phyloP scores from a whole-genome alignment of 2,888 invertebrate species.

The Drosophila siamana region DNA sequence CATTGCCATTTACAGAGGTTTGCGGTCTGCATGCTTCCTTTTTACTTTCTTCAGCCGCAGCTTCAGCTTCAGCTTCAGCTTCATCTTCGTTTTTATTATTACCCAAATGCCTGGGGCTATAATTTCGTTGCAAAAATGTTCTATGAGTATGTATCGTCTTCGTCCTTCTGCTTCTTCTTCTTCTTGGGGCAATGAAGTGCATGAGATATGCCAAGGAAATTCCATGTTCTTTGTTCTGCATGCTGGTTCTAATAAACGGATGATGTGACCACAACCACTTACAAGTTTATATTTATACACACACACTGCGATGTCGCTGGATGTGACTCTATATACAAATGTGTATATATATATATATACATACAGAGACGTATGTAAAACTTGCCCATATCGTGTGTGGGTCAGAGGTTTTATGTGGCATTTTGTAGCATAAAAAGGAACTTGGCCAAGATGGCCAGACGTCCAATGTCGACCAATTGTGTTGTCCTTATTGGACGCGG shows the following conservation, averaged over 20 bases:
- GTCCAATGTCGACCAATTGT: conserved; percentile 4
- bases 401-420: conserved; percentile 56
- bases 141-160: conserved; percentile 59
- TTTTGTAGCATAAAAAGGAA: conserved; percentile 37
- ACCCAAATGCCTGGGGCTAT: conserved; percentile 68
- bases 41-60: conserved; percentile 34
- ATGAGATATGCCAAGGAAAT: conserved; percentile 73
- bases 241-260: conserved; percentile 60
- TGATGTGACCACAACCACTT: conserved; percentile 52
- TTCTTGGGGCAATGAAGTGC: conserved; percentile 74
- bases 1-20: conserved; percentile 17
- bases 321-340: conserved; percentile 3
- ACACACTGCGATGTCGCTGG: neutral
- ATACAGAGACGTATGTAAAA: conserved; percentile 35
- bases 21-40: conserved; percentile 23
- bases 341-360: neutral
- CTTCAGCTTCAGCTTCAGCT: neutral
- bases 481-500: conserved; percentile 1
- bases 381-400: conserved; percentile 51
- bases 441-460: conserved; percentile 45
- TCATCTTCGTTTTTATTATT: conserved; percentile 59
- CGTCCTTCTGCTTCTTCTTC: conserved; percentile 34
- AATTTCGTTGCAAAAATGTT: conserved; percentile 70
- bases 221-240: conserved; percentile 61
- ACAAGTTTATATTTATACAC: neutral